These are phyloP conservation scores for Orthosia incerta DNA, from an alignment of 2,888 invertebrate genomes.

Conservation along the genomic window DNA sequence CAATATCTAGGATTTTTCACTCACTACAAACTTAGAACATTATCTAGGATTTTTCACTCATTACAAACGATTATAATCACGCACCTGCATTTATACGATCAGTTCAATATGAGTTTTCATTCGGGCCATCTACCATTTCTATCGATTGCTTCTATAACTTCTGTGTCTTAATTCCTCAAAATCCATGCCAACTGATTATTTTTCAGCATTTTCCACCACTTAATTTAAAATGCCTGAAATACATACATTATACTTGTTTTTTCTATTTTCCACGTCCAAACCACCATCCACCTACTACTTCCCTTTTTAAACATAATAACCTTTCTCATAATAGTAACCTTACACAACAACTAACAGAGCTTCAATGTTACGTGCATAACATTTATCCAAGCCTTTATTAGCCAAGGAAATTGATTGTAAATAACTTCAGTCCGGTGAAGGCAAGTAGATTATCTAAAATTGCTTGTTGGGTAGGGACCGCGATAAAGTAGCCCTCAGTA, in stretches of 20 bases:
- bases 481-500: conserved; percentile 61
- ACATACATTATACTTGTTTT: background rate
- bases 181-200: too few relatives aligned
- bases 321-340: background rate
- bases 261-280: background rate
- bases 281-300: background rate
- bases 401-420: conserved; percentile 78
- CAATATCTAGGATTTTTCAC: too few relatives aligned
- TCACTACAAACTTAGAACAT: background rate
- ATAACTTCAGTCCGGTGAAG: conserved; percentile 72
- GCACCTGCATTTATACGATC: background rate
- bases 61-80: background rate
- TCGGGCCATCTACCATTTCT: too few relatives aligned
- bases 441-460: conserved; percentile 75
- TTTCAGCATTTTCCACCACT: background rate
- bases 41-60: too few relatives aligned
- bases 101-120: too few relatives aligned
- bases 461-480: conserved; percentile 63
- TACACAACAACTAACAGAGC: conserved; percentile 20
- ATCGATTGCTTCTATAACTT: too few relatives aligned
- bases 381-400: conserved; percentile 68
- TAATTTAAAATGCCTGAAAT: background rate
- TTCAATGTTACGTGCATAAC: conserved; percentile 56
- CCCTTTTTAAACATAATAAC: background rate
- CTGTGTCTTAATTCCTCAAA: too few relatives aligned